A percentile compares a stretch with the other conserved stretches of the same genome.
These are phyloP conservation scores for Trematocara macrostoma DNA, from an alignment of 2,113 vertebrate genomes.

Conservation along the genomic window DNA sequence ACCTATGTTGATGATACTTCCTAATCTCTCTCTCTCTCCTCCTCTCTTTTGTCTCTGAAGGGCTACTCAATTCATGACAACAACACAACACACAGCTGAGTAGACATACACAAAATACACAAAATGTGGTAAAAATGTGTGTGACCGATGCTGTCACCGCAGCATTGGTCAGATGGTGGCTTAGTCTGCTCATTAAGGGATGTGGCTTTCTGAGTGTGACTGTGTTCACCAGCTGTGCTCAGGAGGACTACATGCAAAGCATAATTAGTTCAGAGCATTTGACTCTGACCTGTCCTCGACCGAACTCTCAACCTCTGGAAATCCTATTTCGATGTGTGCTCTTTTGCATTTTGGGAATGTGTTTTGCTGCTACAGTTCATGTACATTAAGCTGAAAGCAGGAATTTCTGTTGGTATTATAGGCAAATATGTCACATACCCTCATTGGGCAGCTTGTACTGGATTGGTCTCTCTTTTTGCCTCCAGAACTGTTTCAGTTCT, in stretches of 20 bases:
- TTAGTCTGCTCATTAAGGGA: not conserved
- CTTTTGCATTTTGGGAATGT: not conserved
- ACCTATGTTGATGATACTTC: not conserved
- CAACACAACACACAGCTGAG: not conserved
- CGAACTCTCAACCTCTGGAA: not conserved
- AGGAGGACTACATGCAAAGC: not conserved
- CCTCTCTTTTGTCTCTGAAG: not conserved
- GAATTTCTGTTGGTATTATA: not conserved
- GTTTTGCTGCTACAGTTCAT: not conserved
- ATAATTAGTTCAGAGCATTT: not conserved
- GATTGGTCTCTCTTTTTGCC: not conserved
- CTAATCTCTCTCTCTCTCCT: not conserved
- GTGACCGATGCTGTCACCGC: not conserved
- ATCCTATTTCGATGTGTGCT: not conserved
- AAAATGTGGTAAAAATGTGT: not conserved
- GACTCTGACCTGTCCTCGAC: not conserved
- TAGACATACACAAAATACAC: not conserved
- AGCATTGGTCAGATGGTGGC: not conserved
- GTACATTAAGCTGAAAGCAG: not conserved
- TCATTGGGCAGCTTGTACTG: accelerated
- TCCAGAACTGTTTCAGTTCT: not conserved
- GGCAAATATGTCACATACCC: not conserved
- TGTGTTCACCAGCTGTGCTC: not conserved
- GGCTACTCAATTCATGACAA: not conserved
- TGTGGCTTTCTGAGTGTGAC: not conserved